Percentiles rank a stretch among this genome's conserved stretches.
Conservation (phyloP, 2,888 invertebrate species). For the Tigriopus californicus region DNA sequence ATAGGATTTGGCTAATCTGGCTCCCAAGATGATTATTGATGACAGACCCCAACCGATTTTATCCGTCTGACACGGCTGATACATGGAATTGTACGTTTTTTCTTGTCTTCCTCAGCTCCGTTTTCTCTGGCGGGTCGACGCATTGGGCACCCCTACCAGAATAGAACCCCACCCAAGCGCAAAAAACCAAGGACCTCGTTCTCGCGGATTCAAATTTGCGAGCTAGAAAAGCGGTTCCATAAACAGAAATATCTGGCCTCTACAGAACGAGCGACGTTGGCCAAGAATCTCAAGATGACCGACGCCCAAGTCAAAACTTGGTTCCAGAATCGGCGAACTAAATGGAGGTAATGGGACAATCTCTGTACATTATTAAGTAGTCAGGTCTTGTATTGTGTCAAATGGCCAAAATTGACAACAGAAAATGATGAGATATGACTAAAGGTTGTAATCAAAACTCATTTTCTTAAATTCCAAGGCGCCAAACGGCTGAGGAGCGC, state of each 20-base stretch:
- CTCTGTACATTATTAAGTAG: too few species aligned
- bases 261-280: constrained; percentile 80
- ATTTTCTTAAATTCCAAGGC: constrained; percentile 38
- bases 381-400: too few species aligned
- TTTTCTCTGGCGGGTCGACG: constrained; percentile 35
- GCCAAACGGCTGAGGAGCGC: constrained; percentile 92
- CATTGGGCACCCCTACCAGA: constrained; percentile 96
- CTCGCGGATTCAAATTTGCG: constrained; percentile 74
- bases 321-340: constrained; percentile 94
- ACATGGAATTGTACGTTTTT: too few species aligned
- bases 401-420: too few species aligned
- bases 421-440: too few species aligned
- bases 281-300: constrained; percentile 93
- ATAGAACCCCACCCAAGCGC: constrained; percentile 88
- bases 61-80: too few species aligned
- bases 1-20: too few species aligned
- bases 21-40: too few species aligned
- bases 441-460: neutral
- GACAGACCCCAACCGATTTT: too few species aligned
- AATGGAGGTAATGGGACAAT: constrained; percentile 63
- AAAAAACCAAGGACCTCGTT: constrained; percentile 97
- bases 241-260: constrained; percentile 97
- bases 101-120: neutral
- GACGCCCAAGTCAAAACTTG: constrained; percentile 98
- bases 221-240: constrained; percentile 88